phyloP scores from a whole-genome alignment of 2,888 invertebrate species.

The Dusona sp. region DNA sequence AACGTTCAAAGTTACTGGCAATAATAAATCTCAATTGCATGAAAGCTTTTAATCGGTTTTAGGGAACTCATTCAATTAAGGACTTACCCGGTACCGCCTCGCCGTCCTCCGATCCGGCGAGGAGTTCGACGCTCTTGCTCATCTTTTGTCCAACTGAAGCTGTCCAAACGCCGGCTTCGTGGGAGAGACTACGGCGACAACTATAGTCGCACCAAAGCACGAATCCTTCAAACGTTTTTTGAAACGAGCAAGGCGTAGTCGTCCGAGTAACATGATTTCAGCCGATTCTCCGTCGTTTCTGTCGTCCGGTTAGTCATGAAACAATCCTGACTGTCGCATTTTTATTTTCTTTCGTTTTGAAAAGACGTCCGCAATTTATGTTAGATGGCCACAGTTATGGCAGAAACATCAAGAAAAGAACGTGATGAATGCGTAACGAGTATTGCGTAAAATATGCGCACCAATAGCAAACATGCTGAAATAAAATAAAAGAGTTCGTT shows the following conservation, averaged over 20 bases:
- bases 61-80: conserved; percentile 3
- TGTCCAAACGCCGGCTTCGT: conserved; percentile 42
- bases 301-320: conserved; percentile 63
- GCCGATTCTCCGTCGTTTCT: conserved; percentile 68
- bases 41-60: neutral
- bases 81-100: conserved; percentile 78
- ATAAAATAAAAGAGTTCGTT: neutral
- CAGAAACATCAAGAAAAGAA: conserved; percentile 6
- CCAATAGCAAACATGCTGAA: conserved; percentile 46
- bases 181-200: conserved; percentile 33
- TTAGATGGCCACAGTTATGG: neutral
- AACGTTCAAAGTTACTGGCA: neutral
- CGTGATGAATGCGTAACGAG: neutral
- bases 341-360: conserved; percentile 7
- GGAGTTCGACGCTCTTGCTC: conserved; percentile 83
- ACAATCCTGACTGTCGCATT: conserved; percentile 39
- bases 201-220: conserved; percentile 67
- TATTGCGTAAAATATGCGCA: conserved; percentile 1
- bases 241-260: conserved; percentile 76
- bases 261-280: conserved; percentile 78
- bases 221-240: conserved; percentile 80
- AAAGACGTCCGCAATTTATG: neutral
- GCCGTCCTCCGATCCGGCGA: conserved; percentile 82
- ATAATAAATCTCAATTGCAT: neutral
- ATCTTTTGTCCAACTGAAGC: conserved; percentile 73